Base-by-base conservation (phyloP, 23 tunicate genomes). In the Trididemnum nubilum region DNA sequence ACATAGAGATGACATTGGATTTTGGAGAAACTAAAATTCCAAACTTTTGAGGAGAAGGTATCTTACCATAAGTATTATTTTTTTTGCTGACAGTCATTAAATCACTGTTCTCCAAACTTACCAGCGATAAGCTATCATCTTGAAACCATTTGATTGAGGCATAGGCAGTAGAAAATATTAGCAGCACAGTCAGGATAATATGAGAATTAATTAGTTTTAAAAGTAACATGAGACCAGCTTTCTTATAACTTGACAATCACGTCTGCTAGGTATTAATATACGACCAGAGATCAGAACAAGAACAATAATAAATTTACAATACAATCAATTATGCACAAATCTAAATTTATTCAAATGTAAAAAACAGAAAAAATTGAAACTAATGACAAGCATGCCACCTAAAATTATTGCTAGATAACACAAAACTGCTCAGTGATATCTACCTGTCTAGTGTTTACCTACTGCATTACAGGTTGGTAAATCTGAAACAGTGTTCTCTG, bases 131-230 rank as follows among this genome's bases (percentile, higher is more conserved):
- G 31, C 7, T 33, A 33, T 67, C 38, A 67, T 67, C 38, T 33
- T 67, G 37, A 31, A 67, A 67, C 74, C 74, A 67, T 33, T 67
- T 67, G 12, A 31, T 3, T 3, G 74, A 67, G 22, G 74, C 74
- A 33, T 30, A 67, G 33, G 74, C 25, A 32, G 74, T 67, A 3
- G 74, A 67, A 67, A 67, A 31, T 12, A 33, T 38, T 5, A 67
- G 18, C 25, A 67, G 2, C 7, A 67, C 31, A 31, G 74, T 33
- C 15, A 67, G n/a, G 3, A 67, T 4, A n/a, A 30, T 30, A 30
- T n/a, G 74, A 33, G 15, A 33, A 33, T 4, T 2, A 12, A n/a
- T 12, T 26, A n/a, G 22, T 61, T 61, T 61, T 23, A 5, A 61
- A 15, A 49, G 57, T 49, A 49, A 49, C 57, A 49, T 49, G 18